Base-by-base conservation (phyloP, 2,113 vertebrate species). In the Gymnogyps californianus region DNA sequence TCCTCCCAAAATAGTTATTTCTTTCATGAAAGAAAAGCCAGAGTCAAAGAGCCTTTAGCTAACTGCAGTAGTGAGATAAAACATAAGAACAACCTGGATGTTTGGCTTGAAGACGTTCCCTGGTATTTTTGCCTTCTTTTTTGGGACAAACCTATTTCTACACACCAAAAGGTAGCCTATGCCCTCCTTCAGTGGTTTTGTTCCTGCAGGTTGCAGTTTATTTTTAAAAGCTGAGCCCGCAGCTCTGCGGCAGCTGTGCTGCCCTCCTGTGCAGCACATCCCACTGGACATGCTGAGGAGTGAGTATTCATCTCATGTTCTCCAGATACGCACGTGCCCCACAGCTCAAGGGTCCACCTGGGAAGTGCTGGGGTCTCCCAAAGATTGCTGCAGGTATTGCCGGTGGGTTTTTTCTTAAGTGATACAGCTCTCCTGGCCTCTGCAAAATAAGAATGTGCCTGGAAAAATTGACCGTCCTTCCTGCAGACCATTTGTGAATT, bases 271-370 rank as follows among this genome's bases (percentile, higher is more conserved):
- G n/a, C 51, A 59, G 20, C 14, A 16, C 6, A 1, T 58, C 25
- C 62, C 67, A 8, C 20, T 65, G 38, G 25, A 42, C 16, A 4
- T 3, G 32, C 34, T 19, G 42, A 78, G 59, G 10, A 59, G 13
- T 0, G 2, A 44, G 13, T 3, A 11, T 31, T 76, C 36, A 1
- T 16, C 49, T 38, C 6, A 0, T 31, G 24, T 11, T 79, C 84
- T 90, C 40, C 44, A 65, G 31, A 20, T 25, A 22, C 0, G 0
- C 18, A 8, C 4, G 0, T 5, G 13, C 13, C 52, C 52, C 70
- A 20, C 5, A 28, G 47, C 44, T 76, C 57, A 36, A 8, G 31
- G 4, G 4, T 7, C 32, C 34, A 52, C 16, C 36, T 69, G 61
- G 25, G 47, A 61, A 61, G 21, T 40, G 21, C 31, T 76, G 49